A percentile compares a stretch with the other conserved stretches of the same genome.
phyloP scores from a whole-genome alignment of 1,140 invertebrate genomes.

The Heliconius congener region DNA sequence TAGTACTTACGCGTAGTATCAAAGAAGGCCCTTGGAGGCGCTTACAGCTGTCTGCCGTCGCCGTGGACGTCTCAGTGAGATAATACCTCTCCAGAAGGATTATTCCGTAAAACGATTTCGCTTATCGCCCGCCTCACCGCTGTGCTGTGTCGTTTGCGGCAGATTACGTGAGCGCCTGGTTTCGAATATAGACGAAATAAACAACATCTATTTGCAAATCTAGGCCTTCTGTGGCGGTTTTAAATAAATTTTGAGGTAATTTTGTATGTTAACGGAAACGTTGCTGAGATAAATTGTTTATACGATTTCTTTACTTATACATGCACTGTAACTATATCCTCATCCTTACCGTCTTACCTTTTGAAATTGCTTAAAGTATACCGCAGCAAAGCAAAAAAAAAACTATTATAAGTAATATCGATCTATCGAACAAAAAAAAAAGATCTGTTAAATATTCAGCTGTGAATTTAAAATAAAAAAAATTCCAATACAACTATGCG shows the following conservation, averaged over 20 bases:
- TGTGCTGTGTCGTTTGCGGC: conserved; percentile 19
- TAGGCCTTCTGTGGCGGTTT: conserved; percentile 11
- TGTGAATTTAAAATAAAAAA: not conserved
- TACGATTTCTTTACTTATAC: not conserved
- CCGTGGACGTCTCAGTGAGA: conserved; percentile 46
- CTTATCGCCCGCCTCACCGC: conserved; percentile 47
- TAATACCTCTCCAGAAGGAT: conserved; percentile 61
- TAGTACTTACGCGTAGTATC: conserved; percentile 19
- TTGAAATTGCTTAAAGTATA: not conserved
- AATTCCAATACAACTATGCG: not conserved
- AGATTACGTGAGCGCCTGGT: conserved; percentile 11
- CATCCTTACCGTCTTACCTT: not conserved
- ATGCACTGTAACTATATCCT: not conserved
- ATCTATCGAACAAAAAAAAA: not conserved
- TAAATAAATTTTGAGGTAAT: conserved; percentile 17
- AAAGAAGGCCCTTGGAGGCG: conserved; percentile 21
- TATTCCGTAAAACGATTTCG: conserved; percentile 53
- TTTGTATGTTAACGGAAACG: not conserved
- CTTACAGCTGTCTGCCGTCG: conserved; percentile 31
- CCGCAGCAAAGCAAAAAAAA: too few species aligned
- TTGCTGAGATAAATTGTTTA: not conserved
- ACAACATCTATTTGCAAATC: conserved; percentile 7
- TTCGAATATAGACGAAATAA: conserved; percentile 10
- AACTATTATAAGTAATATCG: too few species aligned
- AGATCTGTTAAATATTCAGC: not conserved